Base-by-base conservation (phyloP, 2,888 invertebrate genomes). In the Lamellibrachia satsuma region DNA sequence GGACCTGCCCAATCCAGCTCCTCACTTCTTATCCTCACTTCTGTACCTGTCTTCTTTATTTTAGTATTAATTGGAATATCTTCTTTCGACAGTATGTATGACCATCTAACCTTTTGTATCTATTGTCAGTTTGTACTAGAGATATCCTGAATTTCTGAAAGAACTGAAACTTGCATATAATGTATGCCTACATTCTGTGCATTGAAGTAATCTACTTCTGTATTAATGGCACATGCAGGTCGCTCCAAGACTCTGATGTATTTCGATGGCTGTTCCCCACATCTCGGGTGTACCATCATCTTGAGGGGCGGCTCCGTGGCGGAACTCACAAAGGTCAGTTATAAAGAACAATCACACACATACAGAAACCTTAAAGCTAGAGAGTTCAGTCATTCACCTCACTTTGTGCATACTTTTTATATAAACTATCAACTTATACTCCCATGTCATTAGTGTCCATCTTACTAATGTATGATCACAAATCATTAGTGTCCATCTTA, bases 241-340 rank as follows among this genome's bases (percentile, higher is more conserved):
- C 96, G 96, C 52, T 95, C 94, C 3, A 99, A 99, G 97, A 98
- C 98, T 0, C 97, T 99, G 57, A 98, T 99, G 98, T 98, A 98
- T 94, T 98, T 99, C 94, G 99, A 99, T 96, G 98, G 99, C 7
- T 98, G 99, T 94, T 98, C 98, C 0, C 97, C 98, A 95, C 97
- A 98, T 95, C 97, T 98, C 1, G 99, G 98, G 0, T 98, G 98
- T 94, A 98, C 99, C 39, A 98, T 99, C 91, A 96, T 99, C 3
- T 97, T 99, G 2, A 97, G 98, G n/a, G 99, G 99, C 0, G 97
- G 97, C 2, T 97, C 97, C 0, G 96, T 97, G 93, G 96, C 97
- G n/a, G 98, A 99, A 96, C 97, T 99, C 8, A 97, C 97, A 11
- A 97, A 98, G 95, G 96, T 96, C 94, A 93, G 94, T 93, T 11